Base-by-base conservation (phyloP, 2,888 invertebrate genomes). In the Euspilapteryx auroguttella region DNA sequence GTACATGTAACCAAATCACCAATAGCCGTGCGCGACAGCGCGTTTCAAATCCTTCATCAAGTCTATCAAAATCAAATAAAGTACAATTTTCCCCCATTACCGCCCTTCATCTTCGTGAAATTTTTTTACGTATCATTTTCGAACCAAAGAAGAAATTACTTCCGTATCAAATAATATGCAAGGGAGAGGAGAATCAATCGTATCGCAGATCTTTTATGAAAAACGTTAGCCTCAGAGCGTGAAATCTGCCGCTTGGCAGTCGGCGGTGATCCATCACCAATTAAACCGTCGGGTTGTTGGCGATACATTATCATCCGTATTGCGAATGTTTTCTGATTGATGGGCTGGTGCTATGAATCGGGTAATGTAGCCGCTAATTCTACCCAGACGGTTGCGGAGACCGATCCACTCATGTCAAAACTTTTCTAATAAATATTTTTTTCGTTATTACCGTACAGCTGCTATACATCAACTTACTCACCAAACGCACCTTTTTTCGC, bases 51-150 rank as follows among this genome's bases (percentile, higher is more conserved):
- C 61, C 57, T 43, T 55, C 61, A 63, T 61, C 59, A 55, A 63
- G 65, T 64, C 66, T 65, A 71, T 71, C 71, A 71, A 71, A 73
- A 71, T 71, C 68, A 61, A 73, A 75, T 75, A 68, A 73, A 63
- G 65, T 51, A 61, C 68, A 69, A 73, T 73, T 71, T 73, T 64
- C 66, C 59, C 57, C 69, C 55, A 71, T 71, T 71, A 73, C 66
- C 66, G 64, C 64, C 65, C 65, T 61, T 64, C 66, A 59, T 56
- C 61, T 62, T 68, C n/a, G n/a, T n/a, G n/a, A n/a, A n/a, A n/a
- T n/a, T n/a, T 62, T 71, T 73, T 69, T 55, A 69, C 71, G 73
- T 73, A 68, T 73, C 69, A 64, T 56, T 71, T 71, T 69, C 71
- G 58, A 62, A 48, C 53, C 53, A 45, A 49, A 59, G 68, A 64